phyloP scores from a whole-genome alignment of 2,113 vertebrate genomes.

The Hippocampus guttulatus region DNA sequence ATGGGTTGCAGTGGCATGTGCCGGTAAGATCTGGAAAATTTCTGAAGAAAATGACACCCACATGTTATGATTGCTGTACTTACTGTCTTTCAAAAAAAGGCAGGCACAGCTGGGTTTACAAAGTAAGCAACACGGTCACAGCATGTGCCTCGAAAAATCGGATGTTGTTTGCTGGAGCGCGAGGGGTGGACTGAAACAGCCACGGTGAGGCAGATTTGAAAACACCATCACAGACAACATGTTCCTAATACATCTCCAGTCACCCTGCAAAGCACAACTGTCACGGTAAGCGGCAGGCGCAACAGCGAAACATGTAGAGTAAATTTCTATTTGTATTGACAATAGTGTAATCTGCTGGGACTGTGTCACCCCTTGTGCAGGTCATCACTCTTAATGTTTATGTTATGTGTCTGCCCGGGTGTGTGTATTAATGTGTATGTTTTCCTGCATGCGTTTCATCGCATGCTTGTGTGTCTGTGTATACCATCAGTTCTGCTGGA shows the following conservation, averaged over 20 bases:
- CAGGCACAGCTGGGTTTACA: slow-evolving; percentile 9
- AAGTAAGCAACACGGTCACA: slow-evolving; percentile 1
- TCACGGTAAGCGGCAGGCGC: slow-evolving; percentile 56
- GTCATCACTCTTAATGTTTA: slow-evolving; percentile 72
- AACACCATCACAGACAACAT: slow-evolving; percentile 51
- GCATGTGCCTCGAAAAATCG: not conserved
- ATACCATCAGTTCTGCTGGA: slow-evolving; percentile 62
- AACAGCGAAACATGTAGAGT: slow-evolving; percentile 65
- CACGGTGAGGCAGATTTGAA: slow-evolving; percentile 10
- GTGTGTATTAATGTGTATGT: slow-evolving; percentile 30
- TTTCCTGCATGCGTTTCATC: slow-evolving; percentile 30
- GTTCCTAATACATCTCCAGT: slow-evolving; percentile 52
- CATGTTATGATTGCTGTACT: not conserved
- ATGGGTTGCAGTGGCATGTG: slow-evolving; percentile 19
- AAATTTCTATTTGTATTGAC: slow-evolving; percentile 88
- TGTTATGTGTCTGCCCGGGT: slow-evolving; percentile 50
- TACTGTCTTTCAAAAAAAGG: not conserved
- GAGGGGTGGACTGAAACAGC: slow-evolving; percentile 28
- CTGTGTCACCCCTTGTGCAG: slow-evolving; percentile 87
- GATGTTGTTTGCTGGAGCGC: slow-evolving; percentile 23
- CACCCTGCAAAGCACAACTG: slow-evolving; percentile 44
- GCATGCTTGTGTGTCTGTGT: slow-evolving; percentile 46
- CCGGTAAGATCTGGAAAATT: not conserved
- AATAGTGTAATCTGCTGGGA: slow-evolving; percentile 96
- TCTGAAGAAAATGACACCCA: not conserved